Evolutionary conservation across 2,113 vertebrate genomes (phyloP), one percentile per base, ranked within the genome.

Genomic region (Mobula hypostoma): DNA sequence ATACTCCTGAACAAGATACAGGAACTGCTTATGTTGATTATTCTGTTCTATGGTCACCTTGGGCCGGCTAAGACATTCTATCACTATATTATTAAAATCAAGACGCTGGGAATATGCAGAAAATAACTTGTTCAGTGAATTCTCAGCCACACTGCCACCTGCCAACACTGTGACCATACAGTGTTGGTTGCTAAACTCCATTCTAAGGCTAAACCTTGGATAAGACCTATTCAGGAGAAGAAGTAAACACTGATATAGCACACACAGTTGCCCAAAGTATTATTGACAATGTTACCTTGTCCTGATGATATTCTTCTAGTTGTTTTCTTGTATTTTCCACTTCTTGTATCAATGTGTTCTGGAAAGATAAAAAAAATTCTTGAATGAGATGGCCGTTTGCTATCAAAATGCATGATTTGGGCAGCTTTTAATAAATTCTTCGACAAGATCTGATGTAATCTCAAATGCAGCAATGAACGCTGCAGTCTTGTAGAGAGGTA

Each of bases 271-370:
- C 27, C 61, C 17, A 19, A 90, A 66, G 61, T 15, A 15, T 19
- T 5, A 61, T 3, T 29, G 83, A 27, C 56, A 66, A 3, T 17
- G 32, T 5, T 97, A 99, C 98, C 98, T 98, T 98, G 95, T 97
- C 98, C 88, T 98, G 98, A 91, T 98, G 98, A 95, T 98, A 98
- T 94, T 98, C 98, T 95, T 99, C 98, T 40, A 98, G 97, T 96
- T 98, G 98, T 96, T 98, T 98, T 96, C 98, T 98, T 94, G 98
- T 98, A 95, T 97, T 98, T 96, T 99, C 98, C 94, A 99, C 97
- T 95, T 99, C 98, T 96, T 98, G 98, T 95, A 99, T 98, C 94
- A 99, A 96, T 0, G 98, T 97, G 95, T 99, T 99, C 98, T 99
- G 94, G 21, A 40, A 56, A 40, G 68, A 8, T 29, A 32, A 48